Conservation (phyloP, 1,140 invertebrate genomes). For the Micrasema longulum region DNA sequence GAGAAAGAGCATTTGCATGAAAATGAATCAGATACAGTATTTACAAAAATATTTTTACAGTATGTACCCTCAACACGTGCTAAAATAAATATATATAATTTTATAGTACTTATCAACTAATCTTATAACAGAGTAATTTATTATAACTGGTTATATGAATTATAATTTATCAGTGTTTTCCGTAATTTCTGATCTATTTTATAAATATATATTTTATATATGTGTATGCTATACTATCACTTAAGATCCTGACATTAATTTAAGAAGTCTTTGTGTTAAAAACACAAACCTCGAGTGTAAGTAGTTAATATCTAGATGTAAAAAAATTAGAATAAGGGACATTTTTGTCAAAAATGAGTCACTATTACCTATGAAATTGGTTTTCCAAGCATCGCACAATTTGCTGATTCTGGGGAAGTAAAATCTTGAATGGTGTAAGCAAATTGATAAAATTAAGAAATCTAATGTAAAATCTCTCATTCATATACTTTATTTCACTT, state of each 20-base stretch:
- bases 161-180: not conserved
- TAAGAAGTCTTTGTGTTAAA: no score
- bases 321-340: constrained; percentile 29
- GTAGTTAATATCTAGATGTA: constrained; percentile 2
- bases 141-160: not conserved
- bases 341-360: constrained; percentile 38
- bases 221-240: not conserved
- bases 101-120: not conserved
- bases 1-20: not conserved
- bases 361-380: constrained; percentile 35
- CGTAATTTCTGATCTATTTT: not conserved
- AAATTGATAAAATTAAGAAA: not conserved
- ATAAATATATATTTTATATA: not conserved
- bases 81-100: not conserved
- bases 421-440: not conserved
- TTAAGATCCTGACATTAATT: constrained; percentile 9
- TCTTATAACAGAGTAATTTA: constrained; percentile 3
- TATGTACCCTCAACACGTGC: not conserved
- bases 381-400: constrained; percentile 10
- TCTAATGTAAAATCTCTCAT: no score
- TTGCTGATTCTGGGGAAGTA: not conserved
- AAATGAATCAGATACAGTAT: not conserved
- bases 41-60: not conserved
- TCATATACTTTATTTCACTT: no score
- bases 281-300: constrained; percentile 3